Evolutionary conservation across 2,888 invertebrate genomes (phyloP).

Genomic region (Thera britannica): DNA sequence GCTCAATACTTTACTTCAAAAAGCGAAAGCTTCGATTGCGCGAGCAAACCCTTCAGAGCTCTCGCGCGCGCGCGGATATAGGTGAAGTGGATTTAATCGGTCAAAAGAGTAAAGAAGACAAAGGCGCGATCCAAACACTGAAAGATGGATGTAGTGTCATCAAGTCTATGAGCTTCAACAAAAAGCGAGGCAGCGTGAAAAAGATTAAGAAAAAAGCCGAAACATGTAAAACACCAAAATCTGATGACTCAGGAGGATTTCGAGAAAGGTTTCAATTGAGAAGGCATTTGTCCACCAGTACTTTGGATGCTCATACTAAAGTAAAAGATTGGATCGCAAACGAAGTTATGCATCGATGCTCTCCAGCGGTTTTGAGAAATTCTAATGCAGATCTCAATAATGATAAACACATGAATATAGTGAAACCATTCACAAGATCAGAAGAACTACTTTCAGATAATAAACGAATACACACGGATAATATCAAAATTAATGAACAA

Average conservation of each 20-base stretch:
- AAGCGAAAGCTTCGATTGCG: constrained; percentile 83
- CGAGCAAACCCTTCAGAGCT: constrained; percentile 74
- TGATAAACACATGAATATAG: constrained; percentile 58
- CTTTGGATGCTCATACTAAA: constrained; percentile 94
- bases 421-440: constrained; percentile 74
- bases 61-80: constrained; percentile 79
- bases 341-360: constrained; percentile 89
- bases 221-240: constrained; percentile 82
- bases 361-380: constrained; percentile 87
- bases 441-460: constrained; percentile 74
- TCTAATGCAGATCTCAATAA: constrained; percentile 69
- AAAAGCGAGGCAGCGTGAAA: constrained; percentile 77
- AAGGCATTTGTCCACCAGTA: constrained; percentile 90
- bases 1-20: constrained; percentile 88
- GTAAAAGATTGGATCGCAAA: constrained; percentile 94
- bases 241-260: constrained; percentile 83
- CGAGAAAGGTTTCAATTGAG: constrained; percentile 87
- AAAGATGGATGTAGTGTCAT: constrained; percentile 86
- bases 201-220: constrained; percentile 83
- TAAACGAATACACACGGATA: constrained; percentile 58
- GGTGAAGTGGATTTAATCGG: constrained; percentile 80
- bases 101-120: constrained; percentile 77
- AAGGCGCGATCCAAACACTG: constrained; percentile 70
- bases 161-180: constrained; percentile 81
- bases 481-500: constrained; percentile 51